phyloP scores from a whole-genome alignment of 2,888 invertebrate genomes.

The Papilio elwesi region DNA sequence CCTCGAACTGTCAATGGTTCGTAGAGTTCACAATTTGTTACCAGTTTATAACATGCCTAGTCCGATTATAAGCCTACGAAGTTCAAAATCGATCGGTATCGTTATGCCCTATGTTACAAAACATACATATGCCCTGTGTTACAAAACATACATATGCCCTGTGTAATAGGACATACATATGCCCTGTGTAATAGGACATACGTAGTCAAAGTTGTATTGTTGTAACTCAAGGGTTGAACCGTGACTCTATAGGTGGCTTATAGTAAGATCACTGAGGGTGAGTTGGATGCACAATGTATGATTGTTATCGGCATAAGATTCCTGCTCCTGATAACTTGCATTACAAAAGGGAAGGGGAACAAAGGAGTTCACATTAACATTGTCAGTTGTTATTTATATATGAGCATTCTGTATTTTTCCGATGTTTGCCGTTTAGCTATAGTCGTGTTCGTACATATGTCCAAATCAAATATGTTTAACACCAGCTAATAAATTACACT shows the following conservation, averaged over 20 bases:
- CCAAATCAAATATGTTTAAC: conserved; percentile 76
- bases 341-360: conserved; percentile 43
- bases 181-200: too few relatives aligned
- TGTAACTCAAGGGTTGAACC: background rate
- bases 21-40: too few relatives aligned
- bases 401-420: conserved; percentile 73
- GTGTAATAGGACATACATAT: too few relatives aligned
- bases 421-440: conserved; percentile 64
- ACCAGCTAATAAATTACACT: conserved; percentile 65
- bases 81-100: too few relatives aligned
- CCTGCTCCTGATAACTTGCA: conserved; percentile 15
- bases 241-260: background rate
- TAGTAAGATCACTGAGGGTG: background rate
- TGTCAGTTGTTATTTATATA: conserved; percentile 41
- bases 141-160: too few relatives aligned
- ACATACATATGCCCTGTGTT: too few relatives aligned
- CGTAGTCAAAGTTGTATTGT: background rate
- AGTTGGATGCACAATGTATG: background rate
- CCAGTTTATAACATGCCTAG: too few relatives aligned
- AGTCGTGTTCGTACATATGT: conserved; percentile 58
- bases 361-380: conserved; percentile 43
- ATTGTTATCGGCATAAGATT: conserved; percentile 2
- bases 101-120: too few relatives aligned
- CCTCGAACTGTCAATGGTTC: too few relatives aligned
- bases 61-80: too few relatives aligned